Evolutionary conservation across 2,113 vertebrate species (phyloP), one percentile per base, ranked within the genome.

Genomic region (Lasiurus borealis): DNA sequence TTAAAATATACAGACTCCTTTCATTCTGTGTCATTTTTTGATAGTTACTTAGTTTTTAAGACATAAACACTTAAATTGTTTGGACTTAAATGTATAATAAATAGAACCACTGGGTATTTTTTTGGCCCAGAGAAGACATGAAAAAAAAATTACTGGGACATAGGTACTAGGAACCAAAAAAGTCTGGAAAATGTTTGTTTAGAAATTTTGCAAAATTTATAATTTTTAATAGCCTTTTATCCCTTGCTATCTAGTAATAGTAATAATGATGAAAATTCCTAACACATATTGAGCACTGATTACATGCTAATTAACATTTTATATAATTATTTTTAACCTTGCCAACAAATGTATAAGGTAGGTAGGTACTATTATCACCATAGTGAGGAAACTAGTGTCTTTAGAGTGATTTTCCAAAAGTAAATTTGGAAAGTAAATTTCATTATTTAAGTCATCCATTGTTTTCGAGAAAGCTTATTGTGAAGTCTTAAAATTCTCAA

Each of bases 181-280:
- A 66, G 31, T 84, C 64, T 87, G 14, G 54, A 66, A 96, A 62
- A 21, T 7, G 8, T 12, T 57, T 50, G 31, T 36, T 80, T 64
- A 92, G 71, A 40, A 84, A 25, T 88, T 34, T 25, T 92, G 19
- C 44, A 92, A 4, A 95, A 92, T 78, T 87, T 87, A 88, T 72
- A 91, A 85, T 46, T 40, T 84, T 46, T 64, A 82, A 68, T 4
- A 71, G 44, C 27, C 14, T 73, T 34, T 78, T 75, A 46, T 21
- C 27, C 71, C 62, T 12, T 90, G 62, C 46, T 48, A 69, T 31
- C 21, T 68, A 88, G 9, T 80, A 72, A 81, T 14, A 59, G 25
- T 52, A 81, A 66, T 64, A 64, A 85, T 46, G 34, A 72, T 36
- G 29, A 89, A 71, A 90, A 90, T 82, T 77, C 36, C 29, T 66